phyloP scores from a whole-genome alignment of 2,797 vertebrate genomes.

The Kryptopterus vitreolus region DNA sequence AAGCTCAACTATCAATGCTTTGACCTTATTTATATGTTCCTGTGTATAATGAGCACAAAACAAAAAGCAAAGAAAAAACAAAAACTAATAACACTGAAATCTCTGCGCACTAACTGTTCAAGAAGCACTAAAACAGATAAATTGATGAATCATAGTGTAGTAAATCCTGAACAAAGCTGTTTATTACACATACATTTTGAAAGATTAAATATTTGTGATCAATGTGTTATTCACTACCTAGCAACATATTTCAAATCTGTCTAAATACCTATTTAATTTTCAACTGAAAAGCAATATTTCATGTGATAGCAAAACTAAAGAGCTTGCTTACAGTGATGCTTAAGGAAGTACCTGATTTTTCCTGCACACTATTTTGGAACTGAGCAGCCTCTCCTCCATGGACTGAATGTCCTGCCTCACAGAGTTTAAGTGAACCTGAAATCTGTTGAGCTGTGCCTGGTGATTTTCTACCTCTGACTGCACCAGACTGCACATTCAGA shows the following conservation, averaged over 20 bases:
- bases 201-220: not conserved
- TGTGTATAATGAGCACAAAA: constrained; percentile 38
- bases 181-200: too few relatives aligned
- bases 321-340: not conserved
- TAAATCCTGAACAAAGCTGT: not conserved
- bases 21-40: constrained; percentile 54
- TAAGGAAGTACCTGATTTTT: constrained; percentile 53
- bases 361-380: constrained; percentile 55
- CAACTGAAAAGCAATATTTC: not conserved
- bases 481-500: constrained; percentile 46
- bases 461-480: constrained; percentile 63
- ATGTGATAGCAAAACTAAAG: not conserved
- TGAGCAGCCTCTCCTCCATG: constrained; percentile 63
- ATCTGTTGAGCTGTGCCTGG: constrained; percentile 66
- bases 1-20: constrained; percentile 55
- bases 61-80: not conserved
- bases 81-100: not conserved
- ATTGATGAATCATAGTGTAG: not conserved
- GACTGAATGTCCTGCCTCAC: constrained; percentile 60
- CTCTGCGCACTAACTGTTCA: not conserved
- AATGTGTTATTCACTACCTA: not conserved
- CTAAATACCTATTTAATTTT: not conserved
- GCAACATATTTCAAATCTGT: not conserved
- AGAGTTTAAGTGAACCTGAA: constrained; percentile 62
- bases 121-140: not conserved